phyloP scores from a whole-genome alignment of 2,113 vertebrate species.

The Notothenia rossii region DNA sequence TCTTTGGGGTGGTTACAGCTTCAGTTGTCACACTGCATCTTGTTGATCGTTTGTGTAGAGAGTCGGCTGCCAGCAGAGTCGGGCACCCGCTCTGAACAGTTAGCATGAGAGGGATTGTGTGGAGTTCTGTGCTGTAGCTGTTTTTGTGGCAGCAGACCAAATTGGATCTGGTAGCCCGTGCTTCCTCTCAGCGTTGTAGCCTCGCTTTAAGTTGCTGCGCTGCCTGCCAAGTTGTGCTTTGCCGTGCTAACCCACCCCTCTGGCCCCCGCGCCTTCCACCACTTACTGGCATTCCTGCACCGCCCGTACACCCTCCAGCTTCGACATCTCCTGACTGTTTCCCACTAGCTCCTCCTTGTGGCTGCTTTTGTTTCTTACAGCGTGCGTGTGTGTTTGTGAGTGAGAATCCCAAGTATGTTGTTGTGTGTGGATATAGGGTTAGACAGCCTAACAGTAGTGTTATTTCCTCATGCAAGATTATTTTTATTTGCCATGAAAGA shows the following conservation, averaged over 20 bases:
- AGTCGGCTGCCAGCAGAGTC: conserved; percentile 1
- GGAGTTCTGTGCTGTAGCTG: conserved; percentile 29
- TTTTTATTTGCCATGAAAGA: conserved; percentile 62
- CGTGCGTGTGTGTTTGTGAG: conserved; percentile 45
- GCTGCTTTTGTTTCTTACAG: conserved; percentile 69
- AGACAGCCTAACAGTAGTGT: conserved; percentile 56
- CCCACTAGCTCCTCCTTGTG: conserved; percentile 76
- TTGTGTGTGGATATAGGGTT: conserved; percentile 50
- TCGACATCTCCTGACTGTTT: conserved; percentile 63
- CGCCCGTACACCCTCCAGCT: conserved; percentile 59
- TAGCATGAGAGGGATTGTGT: conserved; percentile 4
- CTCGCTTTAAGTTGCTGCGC: conserved; percentile 68
- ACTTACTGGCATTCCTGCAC: conserved; percentile 64
- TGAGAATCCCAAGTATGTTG: conserved; percentile 54
- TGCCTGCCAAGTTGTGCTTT: conserved; percentile 76
- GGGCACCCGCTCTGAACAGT: conserved; percentile 8
- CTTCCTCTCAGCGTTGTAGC: conserved; percentile 53
- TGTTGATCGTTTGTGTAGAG: conserved; percentile 4
- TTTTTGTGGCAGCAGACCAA: conserved; percentile 31
- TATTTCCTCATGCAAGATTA: conserved; percentile 53
- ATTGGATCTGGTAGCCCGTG: conserved; percentile 35
- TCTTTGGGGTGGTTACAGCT: neutral
- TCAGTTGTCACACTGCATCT: neutral
- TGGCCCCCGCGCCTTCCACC: conserved; percentile 58
- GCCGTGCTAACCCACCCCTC: conserved; percentile 73